Evolutionary conservation across 2,797 vertebrate genomes (phyloP).

Genomic region (Mus caroli): DNA sequence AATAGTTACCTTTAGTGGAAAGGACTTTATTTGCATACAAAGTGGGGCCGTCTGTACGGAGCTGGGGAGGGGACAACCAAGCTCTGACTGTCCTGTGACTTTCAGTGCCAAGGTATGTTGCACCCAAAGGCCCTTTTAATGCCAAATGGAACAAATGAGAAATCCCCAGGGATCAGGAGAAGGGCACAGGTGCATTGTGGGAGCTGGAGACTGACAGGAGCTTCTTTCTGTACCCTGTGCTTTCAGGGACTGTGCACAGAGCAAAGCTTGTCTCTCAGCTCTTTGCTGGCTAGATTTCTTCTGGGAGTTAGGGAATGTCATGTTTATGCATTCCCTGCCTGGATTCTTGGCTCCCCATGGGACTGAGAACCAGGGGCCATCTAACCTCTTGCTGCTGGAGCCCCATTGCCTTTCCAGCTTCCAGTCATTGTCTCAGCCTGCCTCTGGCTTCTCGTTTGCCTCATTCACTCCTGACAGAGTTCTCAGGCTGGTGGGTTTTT

Average conservation of each 20-base stretch:
- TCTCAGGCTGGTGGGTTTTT: not conserved
- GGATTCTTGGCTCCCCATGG: not conserved
- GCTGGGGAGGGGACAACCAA: not conserved
- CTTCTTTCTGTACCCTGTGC: not conserved
- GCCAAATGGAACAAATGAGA: constrained; percentile 3
- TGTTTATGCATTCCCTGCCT: not conserved
- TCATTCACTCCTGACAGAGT: not conserved
- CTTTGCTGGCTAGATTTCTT: not conserved
- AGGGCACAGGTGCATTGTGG: constrained; percentile 12
- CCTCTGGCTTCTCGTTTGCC: not conserved
- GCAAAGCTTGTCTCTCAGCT: not conserved
- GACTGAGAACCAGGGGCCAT: not conserved
- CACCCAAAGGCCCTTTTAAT: constrained; percentile 13
- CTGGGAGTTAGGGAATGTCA: not conserved
- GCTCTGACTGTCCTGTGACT: not conserved
- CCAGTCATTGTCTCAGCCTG: not conserved
- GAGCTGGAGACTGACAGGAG: not conserved
- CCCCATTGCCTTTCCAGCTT: not conserved
- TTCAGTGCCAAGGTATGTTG: not conserved
- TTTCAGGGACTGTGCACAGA: not conserved
- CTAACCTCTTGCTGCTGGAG: not conserved
- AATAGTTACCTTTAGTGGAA: constrained; percentile 55
- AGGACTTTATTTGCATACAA: constrained; percentile 47
- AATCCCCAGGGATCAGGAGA: not conserved
- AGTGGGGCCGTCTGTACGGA: constrained; percentile 37